A percentile compares a stretch with the other conserved stretches of the same genome.
Evolutionary conservation across 2,888 invertebrate genomes (phyloP).

Genomic region (Cremastobaeus sp.): DNA sequence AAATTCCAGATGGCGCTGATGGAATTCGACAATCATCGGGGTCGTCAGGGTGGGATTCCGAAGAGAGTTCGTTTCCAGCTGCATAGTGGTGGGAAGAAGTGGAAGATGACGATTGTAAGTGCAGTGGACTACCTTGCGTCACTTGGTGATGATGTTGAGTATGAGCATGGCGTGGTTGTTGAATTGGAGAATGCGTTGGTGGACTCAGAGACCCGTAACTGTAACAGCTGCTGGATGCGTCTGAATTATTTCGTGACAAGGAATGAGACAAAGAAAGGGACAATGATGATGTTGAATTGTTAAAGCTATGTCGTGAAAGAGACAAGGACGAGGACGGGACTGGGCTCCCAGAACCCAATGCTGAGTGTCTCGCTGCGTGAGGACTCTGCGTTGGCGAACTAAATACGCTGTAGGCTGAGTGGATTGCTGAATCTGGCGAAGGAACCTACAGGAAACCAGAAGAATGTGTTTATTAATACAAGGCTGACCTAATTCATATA

Average conservation of each 20-base stretch:
- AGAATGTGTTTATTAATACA: too few species aligned
- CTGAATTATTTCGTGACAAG: conserved; percentile 92
- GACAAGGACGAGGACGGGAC: conserved; percentile 76
- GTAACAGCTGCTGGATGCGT: conserved; percentile 93
- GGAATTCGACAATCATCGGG: conserved; percentile 73
- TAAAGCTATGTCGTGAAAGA: conserved; percentile 76
- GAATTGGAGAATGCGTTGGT: conserved; percentile 93
- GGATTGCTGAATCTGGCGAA: conserved; percentile 93
- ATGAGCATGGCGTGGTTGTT: conserved; percentile 80
- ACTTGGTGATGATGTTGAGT: conserved; percentile 72
- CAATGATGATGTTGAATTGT: conserved; percentile 78
- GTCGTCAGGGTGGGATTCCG: conserved; percentile 70
- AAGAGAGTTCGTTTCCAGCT: conserved; percentile 67
- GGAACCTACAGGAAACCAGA: too few species aligned
- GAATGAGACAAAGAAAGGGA: conserved; percentile 86
- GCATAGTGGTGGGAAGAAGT: conserved; percentile 67
- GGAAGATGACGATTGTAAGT: conserved; percentile 70
- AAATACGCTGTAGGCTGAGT: conserved; percentile 90
- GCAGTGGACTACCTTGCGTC: conserved; percentile 79
- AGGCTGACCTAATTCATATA: too few species aligned
- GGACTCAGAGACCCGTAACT: conserved; percentile 83
- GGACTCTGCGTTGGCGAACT: conserved; percentile 93
- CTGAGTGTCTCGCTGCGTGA: conserved; percentile 88
- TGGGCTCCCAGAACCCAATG: conserved; percentile 77
- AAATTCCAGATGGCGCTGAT: conserved; percentile 86